Evolutionary conservation across 2,888 invertebrate species (phyloP).

Genomic region (Drosophila diplacantha): DNA sequence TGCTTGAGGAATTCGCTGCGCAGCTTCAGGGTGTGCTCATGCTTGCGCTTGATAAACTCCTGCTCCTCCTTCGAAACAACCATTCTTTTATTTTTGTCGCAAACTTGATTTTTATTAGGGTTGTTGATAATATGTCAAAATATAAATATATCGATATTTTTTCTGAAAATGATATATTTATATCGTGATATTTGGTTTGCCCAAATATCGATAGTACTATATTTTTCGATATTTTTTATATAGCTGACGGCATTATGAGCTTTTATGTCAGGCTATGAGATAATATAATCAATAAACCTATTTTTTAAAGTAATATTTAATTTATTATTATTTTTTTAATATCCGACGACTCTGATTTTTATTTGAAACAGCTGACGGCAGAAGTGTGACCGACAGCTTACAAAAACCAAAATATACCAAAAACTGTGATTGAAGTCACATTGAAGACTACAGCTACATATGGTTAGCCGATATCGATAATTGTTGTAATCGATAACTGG

Average conservation of each 20-base stretch:
- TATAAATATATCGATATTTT: no score
- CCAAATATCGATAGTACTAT: no score
- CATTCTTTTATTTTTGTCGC: conserved; percentile 48
- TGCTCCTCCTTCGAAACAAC: conserved; percentile 66
- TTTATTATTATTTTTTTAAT: no score
- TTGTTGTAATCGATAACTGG: not conserved
- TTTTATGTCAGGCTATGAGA: no score
- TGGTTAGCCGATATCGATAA: not conserved
- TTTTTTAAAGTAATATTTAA: no score
- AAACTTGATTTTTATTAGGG: conserved; percentile 22
- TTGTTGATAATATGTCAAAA: no score
- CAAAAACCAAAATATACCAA: not conserved
- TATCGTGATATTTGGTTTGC: no score
- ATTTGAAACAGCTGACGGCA: conserved; percentile 51
- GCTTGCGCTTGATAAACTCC: conserved; percentile 68
- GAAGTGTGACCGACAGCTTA: conserved; percentile 7
- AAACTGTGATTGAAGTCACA: not conserved
- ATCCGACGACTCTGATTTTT: no score
- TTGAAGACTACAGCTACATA: not conserved
- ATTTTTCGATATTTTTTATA: no score
- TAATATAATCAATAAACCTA: no score
- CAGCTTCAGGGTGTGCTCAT: conserved; percentile 73
- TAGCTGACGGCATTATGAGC: no score
- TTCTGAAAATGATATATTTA: no score
- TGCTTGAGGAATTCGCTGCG: conserved; percentile 86